Evolutionary conservation across 2,113 vertebrate species (phyloP).

Genomic region (Sphyrna mokarran): DNA sequence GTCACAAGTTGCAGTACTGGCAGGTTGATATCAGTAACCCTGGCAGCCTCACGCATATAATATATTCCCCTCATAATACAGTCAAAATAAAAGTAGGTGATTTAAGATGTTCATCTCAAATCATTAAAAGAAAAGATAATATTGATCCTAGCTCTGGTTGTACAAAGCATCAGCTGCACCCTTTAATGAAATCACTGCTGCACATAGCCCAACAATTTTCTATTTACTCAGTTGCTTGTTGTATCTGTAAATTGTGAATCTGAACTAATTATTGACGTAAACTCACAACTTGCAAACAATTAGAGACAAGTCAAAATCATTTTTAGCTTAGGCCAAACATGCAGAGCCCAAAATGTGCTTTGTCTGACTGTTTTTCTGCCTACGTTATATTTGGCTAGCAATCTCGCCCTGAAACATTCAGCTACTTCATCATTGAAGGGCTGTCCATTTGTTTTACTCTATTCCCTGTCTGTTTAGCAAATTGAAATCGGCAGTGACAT

Average conservation of each 20-base stretch:
- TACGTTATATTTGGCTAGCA: neutral
- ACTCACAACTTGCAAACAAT: constrained; percentile 57
- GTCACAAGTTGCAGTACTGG: neutral
- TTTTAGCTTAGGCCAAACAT: neutral
- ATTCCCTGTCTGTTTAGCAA: neutral
- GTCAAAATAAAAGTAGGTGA: neutral
- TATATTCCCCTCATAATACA: neutral
- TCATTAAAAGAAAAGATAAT: neutral
- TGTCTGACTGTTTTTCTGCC: neutral
- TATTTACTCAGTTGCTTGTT: constrained; percentile 54
- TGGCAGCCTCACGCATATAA: neutral
- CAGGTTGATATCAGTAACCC: neutral
- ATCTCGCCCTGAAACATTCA: neutral
- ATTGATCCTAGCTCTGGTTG: neutral
- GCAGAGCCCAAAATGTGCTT: neutral
- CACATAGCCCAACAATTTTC: neutral
- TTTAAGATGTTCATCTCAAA: neutral
- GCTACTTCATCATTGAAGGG: neutral
- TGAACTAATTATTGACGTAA: constrained; percentile 60
- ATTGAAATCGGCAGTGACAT: neutral
- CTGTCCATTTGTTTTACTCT: neutral
- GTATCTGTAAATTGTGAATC: constrained; percentile 56
- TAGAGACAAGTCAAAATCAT: constrained; percentile 45
- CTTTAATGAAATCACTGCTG: neutral
- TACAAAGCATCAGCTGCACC: neutral